Percentiles rank a stretch among this genome's conserved stretches.
These are phyloP conservation scores for Betta splendens DNA, from an alignment of 2,797 vertebrate genomes.

Conservation along the genomic window DNA sequence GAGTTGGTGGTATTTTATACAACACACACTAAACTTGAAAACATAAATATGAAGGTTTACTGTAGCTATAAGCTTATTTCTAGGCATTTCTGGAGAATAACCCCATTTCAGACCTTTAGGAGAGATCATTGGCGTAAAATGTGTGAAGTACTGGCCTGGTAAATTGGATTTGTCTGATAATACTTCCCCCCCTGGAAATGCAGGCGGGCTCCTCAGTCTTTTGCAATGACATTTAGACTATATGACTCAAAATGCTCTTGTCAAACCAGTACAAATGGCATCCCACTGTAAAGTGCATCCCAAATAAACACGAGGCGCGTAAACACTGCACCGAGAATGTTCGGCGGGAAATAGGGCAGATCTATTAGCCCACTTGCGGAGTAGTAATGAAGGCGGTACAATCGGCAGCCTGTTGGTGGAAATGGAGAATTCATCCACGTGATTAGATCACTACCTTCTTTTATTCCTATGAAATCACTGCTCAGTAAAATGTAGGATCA, in stretches of 20 bases:
- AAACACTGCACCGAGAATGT: conserved; percentile 18
- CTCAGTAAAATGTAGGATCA: background rate
- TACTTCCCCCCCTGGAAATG: conserved; percentile 28
- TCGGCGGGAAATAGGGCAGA: background rate
- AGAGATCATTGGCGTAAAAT: conserved; percentile 20
- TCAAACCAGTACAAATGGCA: conserved; percentile 32
- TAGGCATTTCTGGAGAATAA: conserved; percentile 27
- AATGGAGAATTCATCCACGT: background rate
- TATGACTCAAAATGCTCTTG: conserved; percentile 35
- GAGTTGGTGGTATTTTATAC: too few relatives aligned
- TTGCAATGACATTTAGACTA: conserved; percentile 43
- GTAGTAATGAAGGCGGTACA: background rate
- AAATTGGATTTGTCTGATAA: conserved; percentile 51
- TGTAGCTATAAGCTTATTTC: conserved; percentile 19
- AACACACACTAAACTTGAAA: conserved; percentile 21
- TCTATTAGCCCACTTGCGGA: conserved; percentile 11
- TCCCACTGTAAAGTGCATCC: conserved; percentile 17
- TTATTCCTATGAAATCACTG: too few relatives aligned
- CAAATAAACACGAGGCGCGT: conserved; percentile 21
- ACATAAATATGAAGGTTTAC: conserved; percentile 16
- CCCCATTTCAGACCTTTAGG: too few relatives aligned
- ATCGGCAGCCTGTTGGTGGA: conserved; percentile 1
- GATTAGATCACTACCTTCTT: conserved; percentile 1
- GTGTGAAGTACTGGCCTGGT: conserved; percentile 3
- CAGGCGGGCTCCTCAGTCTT: conserved; percentile 19